Base-by-base conservation (phyloP, 2,888 invertebrate species). In the Hypena proboscidalis region DNA sequence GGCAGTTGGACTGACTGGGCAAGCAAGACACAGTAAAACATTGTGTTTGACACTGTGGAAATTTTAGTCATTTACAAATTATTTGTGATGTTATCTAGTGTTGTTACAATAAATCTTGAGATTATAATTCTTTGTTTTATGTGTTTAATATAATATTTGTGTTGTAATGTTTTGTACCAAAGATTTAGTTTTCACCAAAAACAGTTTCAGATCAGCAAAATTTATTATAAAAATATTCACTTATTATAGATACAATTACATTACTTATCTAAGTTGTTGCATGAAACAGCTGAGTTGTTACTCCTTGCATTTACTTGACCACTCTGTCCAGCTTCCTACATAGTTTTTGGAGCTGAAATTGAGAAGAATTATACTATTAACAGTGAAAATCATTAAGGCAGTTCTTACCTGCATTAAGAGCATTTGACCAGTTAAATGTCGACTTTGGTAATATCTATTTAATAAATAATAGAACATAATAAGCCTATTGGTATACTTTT, bases 1-100 rank as follows among this genome's bases (percentile, higher is more conserved):
- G 93, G 93, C 39, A 93, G 93, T 60, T 93, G 92, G 92, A 81
- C 82, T 21, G 93, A 93, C 40, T 93, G 93, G 93, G 88, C 90
- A n/a, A 73, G 35, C 37, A 84, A 78, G 55, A 57, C 38, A 4
- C 58, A 70, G 33, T 66, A 21, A 19, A 30, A 15, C 17, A 22
- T 21, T 10, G 3, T 14, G 25, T 33, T 31, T 17, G 8, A 20
- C 20, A 30, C 21, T 40, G n/a, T 39, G 20, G n/a, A 29, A 21
- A 37, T 26, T 36, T 59, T 40, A 14, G 15, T 23, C 19, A 19
- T 42, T 32, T 25, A 15, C 10, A 31, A 36, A 26, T 23, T 55
- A 13, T 7, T 21, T 29, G 34, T 43, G 4, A 34, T 52, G 48
- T 42, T 36, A 41, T 22, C 6, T 34, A 26, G 30, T 22, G 36